Percentiles rank a stretch among this genome's conserved stretches.
These are phyloP conservation scores for Eupithecia subfuscata DNA, from an alignment of 2,888 invertebrate genomes.

Conservation along the genomic window DNA sequence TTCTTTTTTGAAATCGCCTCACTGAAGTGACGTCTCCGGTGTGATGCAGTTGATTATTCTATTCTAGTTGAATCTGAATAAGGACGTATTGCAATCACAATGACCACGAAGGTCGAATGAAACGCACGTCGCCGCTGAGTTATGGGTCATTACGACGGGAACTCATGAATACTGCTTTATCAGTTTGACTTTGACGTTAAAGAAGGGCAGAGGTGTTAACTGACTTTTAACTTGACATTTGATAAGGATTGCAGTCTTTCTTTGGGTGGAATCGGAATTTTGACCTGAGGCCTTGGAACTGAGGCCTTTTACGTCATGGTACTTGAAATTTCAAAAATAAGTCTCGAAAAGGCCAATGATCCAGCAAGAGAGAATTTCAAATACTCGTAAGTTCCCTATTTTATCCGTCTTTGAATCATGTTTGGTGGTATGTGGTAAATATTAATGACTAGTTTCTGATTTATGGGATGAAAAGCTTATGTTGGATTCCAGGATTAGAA, in stretches of 20 bases:
- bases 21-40: not conserved
- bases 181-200: slow-evolving; percentile 41
- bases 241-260: not conserved
- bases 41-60: not conserved
- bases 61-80: slow-evolving; percentile 2
- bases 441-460: too few relatives aligned
- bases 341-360: too few relatives aligned
- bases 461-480: too few relatives aligned
- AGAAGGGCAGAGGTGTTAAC: slow-evolving; percentile 18
- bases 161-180: slow-evolving; percentile 41
- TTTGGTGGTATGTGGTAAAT: too few relatives aligned
- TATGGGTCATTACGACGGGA: slow-evolving; percentile 42
- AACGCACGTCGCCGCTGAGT: slow-evolving; percentile 51
- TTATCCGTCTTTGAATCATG: too few relatives aligned
- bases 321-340: too few relatives aligned
- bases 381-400: too few relatives aligned
- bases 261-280: not conserved
- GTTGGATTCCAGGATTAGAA: too few relatives aligned
- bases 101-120: slow-evolving; percentile 52
- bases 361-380: too few relatives aligned
- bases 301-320: too few relatives aligned
- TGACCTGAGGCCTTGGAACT: too few relatives aligned
- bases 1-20: too few relatives aligned
- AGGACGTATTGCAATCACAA: slow-evolving; percentile 13
- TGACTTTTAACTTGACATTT: not conserved